A percentile compares a stretch with the other conserved stretches of the same genome.
phyloP scores from a whole-genome alignment of 2,888 invertebrate genomes.

The Cancer borealis region DNA sequence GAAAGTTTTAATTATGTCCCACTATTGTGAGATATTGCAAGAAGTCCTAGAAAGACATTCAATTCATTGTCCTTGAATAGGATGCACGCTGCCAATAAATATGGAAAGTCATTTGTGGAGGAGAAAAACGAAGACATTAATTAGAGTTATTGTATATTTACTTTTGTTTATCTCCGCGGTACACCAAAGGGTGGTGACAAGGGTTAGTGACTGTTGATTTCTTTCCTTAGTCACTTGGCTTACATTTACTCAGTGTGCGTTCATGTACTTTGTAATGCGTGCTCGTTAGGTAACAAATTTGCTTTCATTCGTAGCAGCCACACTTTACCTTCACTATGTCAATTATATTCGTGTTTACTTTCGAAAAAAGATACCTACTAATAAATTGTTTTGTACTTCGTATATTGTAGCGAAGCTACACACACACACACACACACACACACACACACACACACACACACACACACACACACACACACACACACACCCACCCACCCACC shows the following conservation, averaged over 20 bases:
- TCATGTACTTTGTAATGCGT: background rate
- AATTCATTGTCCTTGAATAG: conserved; percentile 16
- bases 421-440: no score
- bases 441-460: no score
- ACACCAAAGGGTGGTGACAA: background rate
- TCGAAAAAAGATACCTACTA: background rate
- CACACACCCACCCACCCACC: no score
- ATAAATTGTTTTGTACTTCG: no score
- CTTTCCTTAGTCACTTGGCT: background rate
- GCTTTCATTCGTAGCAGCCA: background rate
- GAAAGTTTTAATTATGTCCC: background rate
- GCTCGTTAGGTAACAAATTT: background rate
- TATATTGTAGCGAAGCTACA: no score
- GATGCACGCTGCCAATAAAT: background rate
- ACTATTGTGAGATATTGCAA: background rate
- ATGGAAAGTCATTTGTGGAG: background rate
- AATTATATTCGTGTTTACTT: background rate
- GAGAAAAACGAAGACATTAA: background rate
- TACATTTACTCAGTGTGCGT: background rate
- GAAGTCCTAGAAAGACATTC: background rate
- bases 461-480: no score
- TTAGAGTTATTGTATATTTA: background rate
- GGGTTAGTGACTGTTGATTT: background rate
- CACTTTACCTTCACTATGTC: background rate
- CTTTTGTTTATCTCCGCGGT: background rate